Percentiles rank a stretch among this genome's conserved stretches.
Conservation (phyloP, 2,113 vertebrate species). For the Micronycteris hirsuta region DNA sequence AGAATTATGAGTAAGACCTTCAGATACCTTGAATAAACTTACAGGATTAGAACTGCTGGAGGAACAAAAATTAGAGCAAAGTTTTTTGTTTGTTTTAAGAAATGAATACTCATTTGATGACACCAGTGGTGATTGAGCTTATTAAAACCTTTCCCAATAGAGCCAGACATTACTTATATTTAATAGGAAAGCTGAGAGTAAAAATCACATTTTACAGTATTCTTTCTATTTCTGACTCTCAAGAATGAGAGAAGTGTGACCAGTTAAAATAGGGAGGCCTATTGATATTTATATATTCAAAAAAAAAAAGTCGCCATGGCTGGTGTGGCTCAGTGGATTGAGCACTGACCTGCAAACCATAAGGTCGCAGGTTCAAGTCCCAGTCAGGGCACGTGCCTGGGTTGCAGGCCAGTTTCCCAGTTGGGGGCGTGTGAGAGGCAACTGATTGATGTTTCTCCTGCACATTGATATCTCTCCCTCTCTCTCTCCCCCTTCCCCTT, state of each 20-base stretch:
- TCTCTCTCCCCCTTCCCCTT: too few relatives aligned
- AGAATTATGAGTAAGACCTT: constrained; percentile 14
- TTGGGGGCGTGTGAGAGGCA: too few relatives aligned
- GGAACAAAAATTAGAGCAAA: neutral
- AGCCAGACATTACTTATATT: neutral
- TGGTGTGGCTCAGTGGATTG: too few relatives aligned
- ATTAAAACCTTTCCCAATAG: neutral
- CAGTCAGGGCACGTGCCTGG: too few relatives aligned
- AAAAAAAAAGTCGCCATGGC: neutral
- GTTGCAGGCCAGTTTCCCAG: too few relatives aligned
- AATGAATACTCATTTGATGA: neutral
- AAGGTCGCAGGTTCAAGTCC: too few relatives aligned
- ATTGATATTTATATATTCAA: neutral
- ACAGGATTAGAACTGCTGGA: neutral
- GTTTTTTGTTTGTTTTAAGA: neutral
- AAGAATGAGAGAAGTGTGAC: constrained; percentile 4
- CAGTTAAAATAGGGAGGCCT: neutral
- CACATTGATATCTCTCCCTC: too few relatives aligned
- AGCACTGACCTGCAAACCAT: too few relatives aligned
- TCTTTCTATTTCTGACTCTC: neutral
- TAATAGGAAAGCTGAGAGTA: neutral
- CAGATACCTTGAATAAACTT: neutral
- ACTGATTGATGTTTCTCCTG: too few relatives aligned
- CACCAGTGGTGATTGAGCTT: neutral
- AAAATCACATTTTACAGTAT: neutral